phyloP scores from a whole-genome alignment of 2,888 invertebrate species.

The Ichneumoninae sp. region DNA sequence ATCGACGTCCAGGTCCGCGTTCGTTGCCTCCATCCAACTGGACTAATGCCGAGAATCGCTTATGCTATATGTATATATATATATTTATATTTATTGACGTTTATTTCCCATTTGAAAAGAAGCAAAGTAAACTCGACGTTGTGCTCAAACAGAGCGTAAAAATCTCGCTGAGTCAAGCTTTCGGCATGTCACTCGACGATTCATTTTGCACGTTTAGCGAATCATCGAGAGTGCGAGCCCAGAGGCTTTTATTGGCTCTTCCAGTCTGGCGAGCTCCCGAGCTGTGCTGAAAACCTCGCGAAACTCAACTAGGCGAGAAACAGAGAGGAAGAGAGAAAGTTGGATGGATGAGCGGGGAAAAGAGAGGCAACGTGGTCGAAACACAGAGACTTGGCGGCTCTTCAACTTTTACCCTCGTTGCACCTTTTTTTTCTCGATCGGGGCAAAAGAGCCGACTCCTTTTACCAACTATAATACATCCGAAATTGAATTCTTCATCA shows the following conservation, averaged over 20 bases:
- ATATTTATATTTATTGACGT: neutral
- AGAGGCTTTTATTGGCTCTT: conserved; percentile 62
- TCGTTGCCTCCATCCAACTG: conserved; percentile 3
- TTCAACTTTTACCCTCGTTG: conserved; percentile 59
- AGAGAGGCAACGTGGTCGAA: conserved; percentile 54
- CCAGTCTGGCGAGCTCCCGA: conserved; percentile 54
- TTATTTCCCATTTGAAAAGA: neutral
- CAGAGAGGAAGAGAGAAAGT: conserved; percentile 4
- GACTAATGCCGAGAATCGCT: neutral
- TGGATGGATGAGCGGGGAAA: conserved; percentile 37
- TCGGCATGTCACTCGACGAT: conserved; percentile 38
- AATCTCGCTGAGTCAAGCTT: conserved; percentile 31
- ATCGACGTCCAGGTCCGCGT: neutral
- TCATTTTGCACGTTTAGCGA: conserved; percentile 57
- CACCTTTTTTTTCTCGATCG: conserved; percentile 41
- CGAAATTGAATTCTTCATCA: conserved; percentile 30
- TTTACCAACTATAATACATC: conserved; percentile 1
- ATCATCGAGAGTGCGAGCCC: conserved; percentile 39
- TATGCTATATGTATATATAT: neutral
- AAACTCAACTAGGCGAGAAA: conserved; percentile 43
- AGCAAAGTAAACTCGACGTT: conserved; percentile 12
- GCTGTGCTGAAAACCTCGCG: conserved; percentile 54
- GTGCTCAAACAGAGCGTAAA: conserved; percentile 13
- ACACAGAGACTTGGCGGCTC: conserved; percentile 61
- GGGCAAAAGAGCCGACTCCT: conserved; percentile 21